phyloP scores from a whole-genome alignment of 2,113 vertebrate genomes.

The Neolamprologus hecqui region DNA sequence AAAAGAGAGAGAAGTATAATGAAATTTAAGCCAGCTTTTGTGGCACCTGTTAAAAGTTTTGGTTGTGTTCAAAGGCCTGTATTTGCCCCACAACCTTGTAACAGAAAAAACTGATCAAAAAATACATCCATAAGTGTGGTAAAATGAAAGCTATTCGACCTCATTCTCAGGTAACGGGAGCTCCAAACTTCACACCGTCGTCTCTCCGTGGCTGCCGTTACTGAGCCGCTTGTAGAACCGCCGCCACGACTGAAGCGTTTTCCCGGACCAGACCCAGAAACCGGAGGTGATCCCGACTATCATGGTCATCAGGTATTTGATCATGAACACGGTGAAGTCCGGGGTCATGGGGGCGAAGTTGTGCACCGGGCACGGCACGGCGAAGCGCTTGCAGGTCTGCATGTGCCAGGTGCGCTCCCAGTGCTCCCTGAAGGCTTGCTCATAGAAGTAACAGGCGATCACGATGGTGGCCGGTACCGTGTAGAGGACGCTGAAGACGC shows the following conservation, averaged over 20 bases:
- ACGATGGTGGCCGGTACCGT: constrained; percentile 96
- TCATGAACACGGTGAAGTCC: constrained; percentile 98
- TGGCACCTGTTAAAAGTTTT: constrained; percentile 2
- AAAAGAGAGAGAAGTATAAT: background rate
- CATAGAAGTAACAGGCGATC: constrained; percentile 95
- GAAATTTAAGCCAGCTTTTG: constrained; percentile 9
- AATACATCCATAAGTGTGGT: background rate
- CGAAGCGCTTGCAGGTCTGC: constrained; percentile 94
- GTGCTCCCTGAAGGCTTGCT: constrained; percentile 92
- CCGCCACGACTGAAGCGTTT: constrained; percentile 96
- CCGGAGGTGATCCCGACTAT: constrained; percentile 98
- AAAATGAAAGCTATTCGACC: constrained; percentile 57
- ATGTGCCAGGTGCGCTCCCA: constrained; percentile 97
- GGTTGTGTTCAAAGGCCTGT: background rate
- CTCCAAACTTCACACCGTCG: constrained; percentile 79
- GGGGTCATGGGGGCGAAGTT: constrained; percentile 91
- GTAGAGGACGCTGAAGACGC: constrained; percentile 95
- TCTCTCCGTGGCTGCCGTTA: constrained; percentile 92
- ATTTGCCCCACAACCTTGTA: background rate
- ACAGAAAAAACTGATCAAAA: background rate
- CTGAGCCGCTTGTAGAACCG: constrained; percentile 93
- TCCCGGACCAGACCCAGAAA: constrained; percentile 99
- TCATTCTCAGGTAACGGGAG: background rate
- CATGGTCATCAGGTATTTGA: constrained; percentile 99
- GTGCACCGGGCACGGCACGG: constrained; percentile 82